These are phyloP conservation scores for Crotalus helleri DNA, from an alignment of 2,113 vertebrate species.

Conservation along the genomic window DNA sequence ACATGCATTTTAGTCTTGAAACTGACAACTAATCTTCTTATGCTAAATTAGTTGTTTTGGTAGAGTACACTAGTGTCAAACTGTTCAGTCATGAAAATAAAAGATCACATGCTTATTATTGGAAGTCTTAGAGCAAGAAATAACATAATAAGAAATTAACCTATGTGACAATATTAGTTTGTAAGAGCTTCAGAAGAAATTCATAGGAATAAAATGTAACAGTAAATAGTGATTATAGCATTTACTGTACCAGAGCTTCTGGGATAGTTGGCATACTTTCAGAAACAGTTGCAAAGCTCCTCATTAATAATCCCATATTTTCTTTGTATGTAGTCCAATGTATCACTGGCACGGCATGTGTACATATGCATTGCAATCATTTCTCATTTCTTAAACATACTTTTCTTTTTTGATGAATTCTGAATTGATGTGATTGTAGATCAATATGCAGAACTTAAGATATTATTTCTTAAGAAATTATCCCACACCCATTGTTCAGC, in stretches of 20 bases:
- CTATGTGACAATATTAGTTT: constrained; percentile 16
- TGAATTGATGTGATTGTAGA: constrained; percentile 30
- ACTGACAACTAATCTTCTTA: neutral
- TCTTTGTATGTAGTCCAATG: constrained; percentile 38
- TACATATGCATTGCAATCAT: constrained; percentile 34
- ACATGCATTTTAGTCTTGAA: neutral
- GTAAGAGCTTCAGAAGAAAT: neutral
- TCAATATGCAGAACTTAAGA: neutral
- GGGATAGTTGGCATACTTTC: neutral
- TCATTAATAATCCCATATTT: neutral
- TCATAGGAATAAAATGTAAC: neutral
- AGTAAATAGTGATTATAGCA: constrained; percentile 16
- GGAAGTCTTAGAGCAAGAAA: neutral
- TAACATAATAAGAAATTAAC: neutral
- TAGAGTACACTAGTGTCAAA: neutral
- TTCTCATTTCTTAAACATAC: constrained; percentile 10
- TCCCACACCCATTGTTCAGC: constrained; percentile 80
- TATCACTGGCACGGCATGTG: constrained; percentile 53
- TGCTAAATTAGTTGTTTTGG: neutral
- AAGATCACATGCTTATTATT: neutral
- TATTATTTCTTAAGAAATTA: constrained; percentile 31
- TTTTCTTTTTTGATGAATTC: constrained; percentile 8
- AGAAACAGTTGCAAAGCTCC: neutral
- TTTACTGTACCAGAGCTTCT: constrained; percentile 5
- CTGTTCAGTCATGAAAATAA: neutral